phyloP scores from a whole-genome alignment of 2,113 vertebrate genomes.

The Mus pahari region DNA sequence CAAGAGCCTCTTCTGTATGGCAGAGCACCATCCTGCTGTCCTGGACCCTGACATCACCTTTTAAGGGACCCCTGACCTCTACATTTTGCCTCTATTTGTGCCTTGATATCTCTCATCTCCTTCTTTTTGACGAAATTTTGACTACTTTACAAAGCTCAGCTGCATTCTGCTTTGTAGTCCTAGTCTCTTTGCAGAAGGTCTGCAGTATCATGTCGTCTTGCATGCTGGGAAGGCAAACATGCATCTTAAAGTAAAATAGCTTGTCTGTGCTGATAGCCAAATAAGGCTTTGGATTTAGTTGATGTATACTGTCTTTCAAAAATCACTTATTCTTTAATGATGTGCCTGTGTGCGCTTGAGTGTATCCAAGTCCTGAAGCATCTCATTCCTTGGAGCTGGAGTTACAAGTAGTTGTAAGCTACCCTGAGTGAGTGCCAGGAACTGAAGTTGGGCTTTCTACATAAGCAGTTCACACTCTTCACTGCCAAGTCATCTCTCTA shows the following conservation, averaged over 20 bases:
- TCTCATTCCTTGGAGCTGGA: neutral
- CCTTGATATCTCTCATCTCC: neutral
- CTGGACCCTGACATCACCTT: neutral
- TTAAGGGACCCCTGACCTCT: neutral
- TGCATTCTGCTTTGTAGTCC: neutral
- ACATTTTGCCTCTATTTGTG: neutral
- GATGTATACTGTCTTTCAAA: neutral
- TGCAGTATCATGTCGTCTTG: no score
- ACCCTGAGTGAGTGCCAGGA: neutral
- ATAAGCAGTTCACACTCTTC: no score
- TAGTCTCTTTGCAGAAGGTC: neutral
- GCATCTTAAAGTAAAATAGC: neutral
- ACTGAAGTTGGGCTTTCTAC: no score
- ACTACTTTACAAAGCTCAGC: neutral
- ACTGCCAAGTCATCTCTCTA: neutral
- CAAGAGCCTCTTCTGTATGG: neutral
- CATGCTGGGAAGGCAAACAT: neutral
- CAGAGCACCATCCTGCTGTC: fast-evolving
- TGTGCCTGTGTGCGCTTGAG: neutral
- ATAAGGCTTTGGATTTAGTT: neutral
- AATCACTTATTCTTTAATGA: neutral
- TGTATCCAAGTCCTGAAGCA: no score
- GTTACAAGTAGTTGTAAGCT: neutral
- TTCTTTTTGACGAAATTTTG: neutral
- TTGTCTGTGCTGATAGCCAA: neutral